Conservation (phyloP, 2,888 invertebrate genomes). For the Dolichomitus sp. region DNA sequence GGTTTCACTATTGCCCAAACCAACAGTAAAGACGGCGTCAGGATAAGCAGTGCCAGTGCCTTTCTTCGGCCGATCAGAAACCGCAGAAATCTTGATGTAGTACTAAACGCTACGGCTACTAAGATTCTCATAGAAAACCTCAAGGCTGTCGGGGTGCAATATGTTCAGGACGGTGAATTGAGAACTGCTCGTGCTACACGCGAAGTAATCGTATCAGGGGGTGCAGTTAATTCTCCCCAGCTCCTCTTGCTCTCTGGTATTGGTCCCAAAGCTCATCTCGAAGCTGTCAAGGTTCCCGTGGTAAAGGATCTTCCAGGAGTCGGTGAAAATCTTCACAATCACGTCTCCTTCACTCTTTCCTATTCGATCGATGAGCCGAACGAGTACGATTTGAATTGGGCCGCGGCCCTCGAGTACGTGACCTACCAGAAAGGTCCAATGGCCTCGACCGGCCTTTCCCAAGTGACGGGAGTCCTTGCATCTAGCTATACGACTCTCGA, state of each 20-base stretch:
- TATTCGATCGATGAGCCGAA: constrained; percentile 87
- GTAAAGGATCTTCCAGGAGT: constrained; percentile 90
- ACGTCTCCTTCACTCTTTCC: constrained; percentile 89
- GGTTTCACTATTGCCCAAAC: constrained; percentile 91
- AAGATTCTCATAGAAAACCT: constrained; percentile 87
- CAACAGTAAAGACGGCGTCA: constrained; percentile 89
- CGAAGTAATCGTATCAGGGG: constrained; percentile 89
- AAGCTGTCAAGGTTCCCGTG: constrained; percentile 88
- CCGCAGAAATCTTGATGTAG: constrained; percentile 89
- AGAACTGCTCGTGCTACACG: constrained; percentile 74
- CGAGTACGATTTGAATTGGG: constrained; percentile 89
- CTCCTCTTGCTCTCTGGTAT: constrained; percentile 90
- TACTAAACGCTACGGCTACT: constrained; percentile 89
- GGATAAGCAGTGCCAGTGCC: constrained; percentile 89
- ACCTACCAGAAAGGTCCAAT: constrained; percentile 89
- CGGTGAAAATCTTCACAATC: constrained; percentile 91
- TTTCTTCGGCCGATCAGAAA: constrained; percentile 88
- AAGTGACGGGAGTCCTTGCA: constrained; percentile 90
- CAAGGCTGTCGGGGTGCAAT: constrained; percentile 88
- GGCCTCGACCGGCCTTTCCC: constrained; percentile 89
- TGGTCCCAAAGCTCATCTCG: constrained; percentile 89
- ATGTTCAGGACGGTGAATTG: constrained; percentile 83
- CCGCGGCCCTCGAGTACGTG: constrained; percentile 89
- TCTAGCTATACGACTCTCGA: constrained; percentile 88
- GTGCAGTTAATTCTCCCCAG: constrained; percentile 90